These are phyloP conservation scores for Cataglyphis hispanica DNA, from an alignment of 1,140 invertebrate species.

Conservation along the genomic window DNA sequence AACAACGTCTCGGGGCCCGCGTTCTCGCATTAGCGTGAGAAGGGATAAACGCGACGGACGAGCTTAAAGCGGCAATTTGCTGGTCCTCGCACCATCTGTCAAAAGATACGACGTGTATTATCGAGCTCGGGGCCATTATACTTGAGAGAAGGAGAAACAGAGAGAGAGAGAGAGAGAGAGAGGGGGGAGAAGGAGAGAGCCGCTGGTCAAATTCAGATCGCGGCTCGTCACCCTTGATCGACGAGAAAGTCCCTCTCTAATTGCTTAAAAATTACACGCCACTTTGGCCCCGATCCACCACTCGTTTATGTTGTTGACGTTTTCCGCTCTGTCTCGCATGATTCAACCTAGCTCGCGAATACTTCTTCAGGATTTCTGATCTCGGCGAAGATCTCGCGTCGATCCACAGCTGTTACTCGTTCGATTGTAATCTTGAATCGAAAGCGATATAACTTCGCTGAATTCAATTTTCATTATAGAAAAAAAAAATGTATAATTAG, in stretches of 20 bases:
- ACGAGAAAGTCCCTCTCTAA: slow-evolving; percentile 71
- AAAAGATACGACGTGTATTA: slow-evolving; percentile 79
- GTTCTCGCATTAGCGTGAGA: slow-evolving; percentile 74
- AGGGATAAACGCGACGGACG: slow-evolving; percentile 67
- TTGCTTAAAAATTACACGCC: slow-evolving; percentile 82
- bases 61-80: slow-evolving; percentile 83
- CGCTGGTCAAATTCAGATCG: slow-evolving; percentile 48
- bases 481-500: background rate
- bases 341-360: slow-evolving; percentile 21
- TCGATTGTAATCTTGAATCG: background rate
- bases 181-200: background rate
- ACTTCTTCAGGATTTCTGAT: slow-evolving; percentile 42
- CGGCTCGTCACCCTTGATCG: slow-evolving; percentile 48
- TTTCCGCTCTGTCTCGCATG: slow-evolving; percentile 32
- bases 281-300: slow-evolving; percentile 63
- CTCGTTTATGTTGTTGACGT: slow-evolving; percentile 41
- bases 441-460: slow-evolving; percentile 11
- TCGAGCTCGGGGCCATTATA: slow-evolving; percentile 68
- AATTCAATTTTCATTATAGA: background rate
- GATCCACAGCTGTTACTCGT: slow-evolving; percentile 23
- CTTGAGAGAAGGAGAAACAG: slow-evolving; percentile 33
- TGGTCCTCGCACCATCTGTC: slow-evolving; percentile 82
- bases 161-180: slow-evolving; percentile 25
- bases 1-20: slow-evolving; percentile 67
- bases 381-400: background rate